Evolutionary conservation across 1,140 invertebrate genomes (phyloP).

Genomic region (Leptinotarsa texana): DNA sequence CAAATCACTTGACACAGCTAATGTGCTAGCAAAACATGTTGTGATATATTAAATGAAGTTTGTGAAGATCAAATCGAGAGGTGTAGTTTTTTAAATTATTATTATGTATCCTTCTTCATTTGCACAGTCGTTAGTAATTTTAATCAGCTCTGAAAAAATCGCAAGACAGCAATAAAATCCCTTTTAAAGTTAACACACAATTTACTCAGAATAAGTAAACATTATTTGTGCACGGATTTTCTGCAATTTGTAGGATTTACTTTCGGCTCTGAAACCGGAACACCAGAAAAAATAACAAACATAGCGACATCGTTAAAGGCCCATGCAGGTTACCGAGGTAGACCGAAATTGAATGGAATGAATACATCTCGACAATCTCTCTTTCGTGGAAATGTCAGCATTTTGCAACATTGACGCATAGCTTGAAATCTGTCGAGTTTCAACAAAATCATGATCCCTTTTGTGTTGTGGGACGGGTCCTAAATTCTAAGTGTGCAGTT

Average conservation of each 20-base stretch:
- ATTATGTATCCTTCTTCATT: neutral
- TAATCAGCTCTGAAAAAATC: neutral
- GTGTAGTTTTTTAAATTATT: no score
- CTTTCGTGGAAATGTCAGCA: slow-evolving; percentile 25
- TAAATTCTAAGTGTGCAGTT: slow-evolving; percentile 2
- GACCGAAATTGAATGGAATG: slow-evolving; percentile 6
- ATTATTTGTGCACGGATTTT: slow-evolving; percentile 16
- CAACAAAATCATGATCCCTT: slow-evolving; percentile 27
- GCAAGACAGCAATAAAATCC: neutral
- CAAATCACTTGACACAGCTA: no score
- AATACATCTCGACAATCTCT: slow-evolving; percentile 28
- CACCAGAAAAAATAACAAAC: slow-evolving; percentile 23
- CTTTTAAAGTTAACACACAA: neutral
- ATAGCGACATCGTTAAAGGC: slow-evolving; percentile 23
- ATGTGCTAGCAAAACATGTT: no score
- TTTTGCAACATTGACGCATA: slow-evolving; percentile 27
- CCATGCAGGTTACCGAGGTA: slow-evolving; percentile 1
- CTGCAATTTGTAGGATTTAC: slow-evolving; percentile 24
- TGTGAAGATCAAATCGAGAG: no score
- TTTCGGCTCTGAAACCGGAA: slow-evolving; percentile 16
- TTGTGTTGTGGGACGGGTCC: slow-evolving; percentile 29
- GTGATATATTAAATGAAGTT: no score
- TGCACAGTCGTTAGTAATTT: neutral
- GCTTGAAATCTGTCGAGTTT: slow-evolving; percentile 26
- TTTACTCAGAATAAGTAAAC: slow-evolving; percentile 19